Evolutionary conservation across 2,888 invertebrate genomes (phyloP).

Genomic region (Carcina quercana): DNA sequence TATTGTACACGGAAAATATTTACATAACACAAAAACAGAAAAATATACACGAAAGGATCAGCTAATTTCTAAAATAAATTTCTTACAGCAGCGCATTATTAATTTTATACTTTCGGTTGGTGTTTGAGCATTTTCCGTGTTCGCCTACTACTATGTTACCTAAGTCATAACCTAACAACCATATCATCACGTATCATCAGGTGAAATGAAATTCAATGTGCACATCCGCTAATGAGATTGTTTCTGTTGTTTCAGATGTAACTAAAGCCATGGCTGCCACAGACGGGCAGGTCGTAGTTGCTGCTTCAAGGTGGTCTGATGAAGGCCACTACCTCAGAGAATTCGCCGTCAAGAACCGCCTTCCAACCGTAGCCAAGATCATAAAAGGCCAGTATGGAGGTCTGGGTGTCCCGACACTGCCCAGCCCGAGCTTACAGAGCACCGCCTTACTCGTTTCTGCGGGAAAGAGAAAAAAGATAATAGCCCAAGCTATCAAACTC

Average conservation of each 20-base stretch:
- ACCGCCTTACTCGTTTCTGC: slow-evolving; percentile 90
- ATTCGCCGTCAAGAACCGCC: slow-evolving; percentile 81
- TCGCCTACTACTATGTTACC: too few relatives aligned
- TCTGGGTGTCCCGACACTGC: slow-evolving; percentile 90
- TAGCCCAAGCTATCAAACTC: slow-evolving; percentile 92
- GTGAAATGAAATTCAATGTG: too few relatives aligned
- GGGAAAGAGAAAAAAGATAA: slow-evolving; percentile 88
- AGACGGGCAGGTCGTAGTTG: slow-evolving; percentile 92
- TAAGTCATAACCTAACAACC: too few relatives aligned
- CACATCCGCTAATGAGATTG: background rate
- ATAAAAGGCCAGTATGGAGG: slow-evolving; percentile 95
- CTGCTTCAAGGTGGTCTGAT: slow-evolving; percentile 85
- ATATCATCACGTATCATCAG: too few relatives aligned
- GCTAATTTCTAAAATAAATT: too few relatives aligned
- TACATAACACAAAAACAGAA: too few relatives aligned
- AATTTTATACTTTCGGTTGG: too few relatives aligned
- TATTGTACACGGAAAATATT: too few relatives aligned
- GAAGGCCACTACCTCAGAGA: slow-evolving; percentile 83
- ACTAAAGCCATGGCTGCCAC: slow-evolving; percentile 84
- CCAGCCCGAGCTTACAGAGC: slow-evolving; percentile 89
- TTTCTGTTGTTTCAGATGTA: slow-evolving; percentile 66
- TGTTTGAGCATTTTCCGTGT: too few relatives aligned
- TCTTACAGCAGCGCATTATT: too few relatives aligned
- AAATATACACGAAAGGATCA: too few relatives aligned
- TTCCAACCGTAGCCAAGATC: slow-evolving; percentile 92